Base-by-base conservation (phyloP, 2,113 vertebrate genomes). In the Okapia johnstoni region DNA sequence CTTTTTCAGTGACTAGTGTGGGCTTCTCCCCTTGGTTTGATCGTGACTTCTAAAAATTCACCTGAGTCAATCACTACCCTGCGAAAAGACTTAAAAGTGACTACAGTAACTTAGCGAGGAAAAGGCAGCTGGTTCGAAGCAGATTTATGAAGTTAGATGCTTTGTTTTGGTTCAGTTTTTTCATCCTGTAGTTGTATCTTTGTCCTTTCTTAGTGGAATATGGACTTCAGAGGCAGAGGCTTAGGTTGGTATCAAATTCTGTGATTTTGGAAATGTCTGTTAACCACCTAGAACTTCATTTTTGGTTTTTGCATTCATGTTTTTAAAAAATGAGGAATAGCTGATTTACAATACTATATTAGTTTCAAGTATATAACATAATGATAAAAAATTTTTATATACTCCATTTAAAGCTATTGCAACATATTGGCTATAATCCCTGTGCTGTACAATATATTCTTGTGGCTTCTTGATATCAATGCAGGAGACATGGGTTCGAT, bases 41-140 rank as follows among this genome's bases (percentile, higher is more conserved):
- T 76, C 52, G 12, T 93, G 55, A 40, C 52, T 96, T 83, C 89
- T 94, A 55, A 89, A 94, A 94, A 88, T 83, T 89, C 73, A 83
- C 81, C 40, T 46, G 26, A 92, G 73, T 84, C 55, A 77, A 14
- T 83, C 73, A 66, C 26, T 70, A 30, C 23, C 70, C 48, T 90
- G 40, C 61, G 55, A 96, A 52, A 13, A 93, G 7, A 77, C 43
- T 86, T 13, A 14, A 88, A 50, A 84, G 30, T 61, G 54, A 87
- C 50, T 84, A n/a, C n/a, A 19, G 54, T 6, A 61, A 73, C 5
- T 43, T 3, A 83, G 54, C 76, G 4, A 46, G 6, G 46, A 28
- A 77, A 96, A 89, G 40, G 14, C 6, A 93, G 19, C 23, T 95
- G 79, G 6, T 28, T 91, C 46, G 48, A 85, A 66, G 14, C 12